Base-by-base conservation (phyloP, 2,888 invertebrate genomes). In the Dicranocentrus wangi region DNA sequence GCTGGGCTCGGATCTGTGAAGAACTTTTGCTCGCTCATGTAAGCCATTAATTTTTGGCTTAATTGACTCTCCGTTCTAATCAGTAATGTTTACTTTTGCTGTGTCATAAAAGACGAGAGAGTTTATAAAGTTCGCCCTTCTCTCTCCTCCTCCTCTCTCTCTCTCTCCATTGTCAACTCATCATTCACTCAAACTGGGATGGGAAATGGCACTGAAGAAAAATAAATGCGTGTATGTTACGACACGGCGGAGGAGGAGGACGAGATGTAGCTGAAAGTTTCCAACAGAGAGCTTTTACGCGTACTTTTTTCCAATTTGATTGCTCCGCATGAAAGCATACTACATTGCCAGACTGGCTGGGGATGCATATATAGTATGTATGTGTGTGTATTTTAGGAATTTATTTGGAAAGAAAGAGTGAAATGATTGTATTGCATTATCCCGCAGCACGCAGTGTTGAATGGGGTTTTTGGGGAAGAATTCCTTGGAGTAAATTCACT, bases 21-120 rank as follows among this genome's bases (percentile, higher is more conserved):
- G 47, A 70, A 51, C 47, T 78, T 78, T 78, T 78, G 63, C 70
- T 71, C 71, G 71, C 71, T 78, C 71, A 63, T 63, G 69, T 65
- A 75, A 63, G 61, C 80, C 84, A 84, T 84, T 84, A 84, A 84
- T 84, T 82, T 82, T 61, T 79, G 81, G 81, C 82, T 84, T 84
- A 84, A 84, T 84, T 84, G 84, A 84, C 84, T 84, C 82, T 81
- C 71, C 81, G 72, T 82, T 82, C 82, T 84, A 84, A 84, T 84
- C 84, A 84, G 82, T 77, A 82, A 82, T 84, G 84, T 84, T 84
- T 84, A 81, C 81, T 84, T 84, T 78, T 82, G 72, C 72, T 76
- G 43, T 43, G 78, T 81, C 82, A 81, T 82, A 84, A 84, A 82
- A 82, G 58, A 75, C 68, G 76, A 69, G 61, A 65, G 61, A 78